Percentiles rank a stretch among this genome's conserved stretches.
phyloP scores from a whole-genome alignment of 2,888 invertebrate species.

The Eledona agricola region DNA sequence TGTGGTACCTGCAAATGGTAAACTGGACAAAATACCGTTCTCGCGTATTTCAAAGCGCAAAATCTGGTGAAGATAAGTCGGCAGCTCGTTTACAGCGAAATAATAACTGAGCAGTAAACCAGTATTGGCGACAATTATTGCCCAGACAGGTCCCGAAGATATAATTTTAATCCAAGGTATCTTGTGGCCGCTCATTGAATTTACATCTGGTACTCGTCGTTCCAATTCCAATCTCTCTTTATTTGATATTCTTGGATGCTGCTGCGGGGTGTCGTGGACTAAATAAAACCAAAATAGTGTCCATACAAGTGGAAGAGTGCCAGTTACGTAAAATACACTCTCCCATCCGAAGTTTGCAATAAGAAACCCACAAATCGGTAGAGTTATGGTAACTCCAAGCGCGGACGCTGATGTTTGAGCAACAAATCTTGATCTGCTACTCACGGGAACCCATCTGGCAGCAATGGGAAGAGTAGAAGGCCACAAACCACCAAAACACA shows the following conservation, averaged over 20 bases:
- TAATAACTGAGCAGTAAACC: conserved; percentile 1
- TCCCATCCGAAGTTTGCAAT: no score
- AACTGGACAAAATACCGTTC: conserved; percentile 2
- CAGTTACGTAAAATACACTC: conserved; percentile 18
- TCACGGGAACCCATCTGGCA: no score
- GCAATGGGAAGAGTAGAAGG: no score
- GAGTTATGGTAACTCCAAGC: no score
- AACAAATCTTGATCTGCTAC: no score
- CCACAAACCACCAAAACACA: no score
- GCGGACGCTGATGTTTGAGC: no score
- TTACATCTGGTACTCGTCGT: neutral
- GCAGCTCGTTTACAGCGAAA: neutral
- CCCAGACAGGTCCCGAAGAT: conserved; percentile 1
- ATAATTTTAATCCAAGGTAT: neutral
- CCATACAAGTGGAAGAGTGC: conserved; percentile 8
- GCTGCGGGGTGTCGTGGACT: conserved; percentile 9
- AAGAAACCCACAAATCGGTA: no score
- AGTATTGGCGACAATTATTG: neutral
- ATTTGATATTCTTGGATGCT: conserved; percentile 4
- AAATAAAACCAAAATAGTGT: conserved; percentile 12
- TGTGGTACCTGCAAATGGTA: no score
- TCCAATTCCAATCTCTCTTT: neutral
- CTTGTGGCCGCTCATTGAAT: neutral
- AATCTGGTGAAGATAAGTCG: conserved; percentile 9
- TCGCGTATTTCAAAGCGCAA: conserved; percentile 8